phyloP scores from a whole-genome alignment of 2,888 invertebrate species.

The Suillia variegata region DNA sequence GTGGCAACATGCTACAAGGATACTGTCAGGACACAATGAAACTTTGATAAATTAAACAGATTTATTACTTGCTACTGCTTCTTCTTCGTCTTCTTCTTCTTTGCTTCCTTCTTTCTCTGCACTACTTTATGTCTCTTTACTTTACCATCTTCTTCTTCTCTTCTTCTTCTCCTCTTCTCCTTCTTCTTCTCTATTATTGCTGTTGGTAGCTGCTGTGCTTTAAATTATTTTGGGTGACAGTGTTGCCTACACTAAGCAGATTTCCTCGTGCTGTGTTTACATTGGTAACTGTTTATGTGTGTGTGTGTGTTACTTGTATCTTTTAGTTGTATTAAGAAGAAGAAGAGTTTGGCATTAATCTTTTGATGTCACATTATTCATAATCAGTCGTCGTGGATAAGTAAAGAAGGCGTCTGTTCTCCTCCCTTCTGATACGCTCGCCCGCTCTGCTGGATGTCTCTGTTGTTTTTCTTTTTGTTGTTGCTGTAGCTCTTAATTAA shows the following conservation, averaged over 20 bases:
- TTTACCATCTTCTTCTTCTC: no score
- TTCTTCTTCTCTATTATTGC: no score
- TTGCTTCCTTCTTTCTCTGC: no score
- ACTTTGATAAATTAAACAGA: slow-evolving; percentile 38
- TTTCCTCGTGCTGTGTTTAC: no score
- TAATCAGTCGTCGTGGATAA: slow-evolving; percentile 22
- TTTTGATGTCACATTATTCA: slow-evolving; percentile 27
- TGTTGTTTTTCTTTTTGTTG: no score
- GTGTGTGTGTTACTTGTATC: neutral
- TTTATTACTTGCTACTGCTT: slow-evolving; percentile 27
- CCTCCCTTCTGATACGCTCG: no score
- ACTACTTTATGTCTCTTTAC: no score
- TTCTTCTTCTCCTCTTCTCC: no score
- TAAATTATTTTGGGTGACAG: slow-evolving; percentile 19
- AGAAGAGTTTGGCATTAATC: slow-evolving; percentile 26
- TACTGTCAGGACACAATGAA: slow-evolving; percentile 26
- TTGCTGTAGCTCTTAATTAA: no score
- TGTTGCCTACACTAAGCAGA: neutral
- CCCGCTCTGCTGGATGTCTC: no score
- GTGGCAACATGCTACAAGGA: slow-evolving; percentile 5
- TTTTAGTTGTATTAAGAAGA: slow-evolving; percentile 18
- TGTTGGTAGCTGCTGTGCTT: slow-evolving; percentile 14
- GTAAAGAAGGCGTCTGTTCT: no score
- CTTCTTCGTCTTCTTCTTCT: neutral
- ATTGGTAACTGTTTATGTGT: no score